Evolutionary conservation across 2,113 vertebrate species (phyloP), one percentile per base, ranked within the genome.

Genomic region (Poeciliopsis occidentalis): DNA sequence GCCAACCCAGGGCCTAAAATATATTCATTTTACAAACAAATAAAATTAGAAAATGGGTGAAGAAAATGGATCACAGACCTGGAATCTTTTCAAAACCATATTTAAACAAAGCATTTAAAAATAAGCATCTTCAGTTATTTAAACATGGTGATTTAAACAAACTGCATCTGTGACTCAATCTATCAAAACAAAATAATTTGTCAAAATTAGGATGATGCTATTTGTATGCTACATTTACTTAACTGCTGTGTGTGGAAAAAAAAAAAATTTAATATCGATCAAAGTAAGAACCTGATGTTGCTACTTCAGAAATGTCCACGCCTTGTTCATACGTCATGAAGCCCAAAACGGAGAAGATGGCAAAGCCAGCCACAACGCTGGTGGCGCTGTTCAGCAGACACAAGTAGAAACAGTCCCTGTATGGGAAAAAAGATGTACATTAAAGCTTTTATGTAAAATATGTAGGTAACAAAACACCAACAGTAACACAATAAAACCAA

Each of bases 351-450:
- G 96, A 96, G 90, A 97, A 97, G 86, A 97, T 95, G 77, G 96
- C 96, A 66, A 97, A 96, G 8, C 96, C 96, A 0, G 96, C 94
- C 73, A 94, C 54, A 1, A 97, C 92, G 71, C 96, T 97, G 73
- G 96, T 97, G 76, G 87, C 90, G 11, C 96, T 97, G 91, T 97
- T 97, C 83, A 97, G 88, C 81, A 96, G 93, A 90, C 96, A 97
- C 66, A 97, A 89, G 75, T 95, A 90, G 44, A 96, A 90, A 86
- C 94, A 95, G 86, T 97, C 96, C 88, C 96, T 97, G 83, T 10
- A 37, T 11, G 34, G 61, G 82, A 75, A 41, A 29, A 82, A 72
- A 78, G 1, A n/a, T 30, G 15, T 13, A 13, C 29, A 27, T 32
- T 4, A 24, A 30, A 34, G 11, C 22, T n/a, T 57, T n/a, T 10